phyloP scores from a whole-genome alignment of 2,888 invertebrate genomes.

The Aproaerema taeniolella region DNA sequence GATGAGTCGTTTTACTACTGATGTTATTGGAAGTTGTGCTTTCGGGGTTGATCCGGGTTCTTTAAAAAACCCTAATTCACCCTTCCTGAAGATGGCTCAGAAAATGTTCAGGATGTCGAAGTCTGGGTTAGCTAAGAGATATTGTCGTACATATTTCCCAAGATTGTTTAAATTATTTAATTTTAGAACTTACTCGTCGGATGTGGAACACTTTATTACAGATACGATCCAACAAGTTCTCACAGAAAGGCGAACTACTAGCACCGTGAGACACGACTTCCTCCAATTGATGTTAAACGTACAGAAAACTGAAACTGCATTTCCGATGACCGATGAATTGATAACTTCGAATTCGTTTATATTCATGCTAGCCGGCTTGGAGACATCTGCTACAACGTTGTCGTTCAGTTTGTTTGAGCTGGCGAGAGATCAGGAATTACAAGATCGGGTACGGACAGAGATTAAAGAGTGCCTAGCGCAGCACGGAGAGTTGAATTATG shows the following conservation, averaged over 20 bases:
- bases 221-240: conserved; percentile 60
- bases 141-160: conserved; percentile 62
- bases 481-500: conserved; percentile 53
- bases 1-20: conserved; percentile 63
- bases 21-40: conserved; percentile 68
- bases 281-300: conserved; percentile 69
- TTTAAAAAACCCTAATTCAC: conserved; percentile 53
- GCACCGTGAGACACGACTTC: conserved; percentile 54
- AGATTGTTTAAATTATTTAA: conserved; percentile 60
- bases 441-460: conserved; percentile 50
- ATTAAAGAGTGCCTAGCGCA: conserved; percentile 47
- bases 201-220: conserved; percentile 61
- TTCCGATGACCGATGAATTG: conserved; percentile 63
- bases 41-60: conserved; percentile 65
- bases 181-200: conserved; percentile 56
- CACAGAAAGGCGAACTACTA: conserved; percentile 47
- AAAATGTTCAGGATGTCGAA: conserved; percentile 64
- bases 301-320: conserved; percentile 49
- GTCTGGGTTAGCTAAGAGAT: conserved; percentile 54
- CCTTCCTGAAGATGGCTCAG: conserved; percentile 62
- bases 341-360: conserved; percentile 72
- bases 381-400: conserved; percentile 61
- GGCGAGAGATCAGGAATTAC: conserved; percentile 55
- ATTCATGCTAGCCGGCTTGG: conserved; percentile 70
- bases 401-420: conserved; percentile 67